Evolutionary conservation across 2,113 vertebrate species (phyloP).

Genomic region (Pipa parva): DNA sequence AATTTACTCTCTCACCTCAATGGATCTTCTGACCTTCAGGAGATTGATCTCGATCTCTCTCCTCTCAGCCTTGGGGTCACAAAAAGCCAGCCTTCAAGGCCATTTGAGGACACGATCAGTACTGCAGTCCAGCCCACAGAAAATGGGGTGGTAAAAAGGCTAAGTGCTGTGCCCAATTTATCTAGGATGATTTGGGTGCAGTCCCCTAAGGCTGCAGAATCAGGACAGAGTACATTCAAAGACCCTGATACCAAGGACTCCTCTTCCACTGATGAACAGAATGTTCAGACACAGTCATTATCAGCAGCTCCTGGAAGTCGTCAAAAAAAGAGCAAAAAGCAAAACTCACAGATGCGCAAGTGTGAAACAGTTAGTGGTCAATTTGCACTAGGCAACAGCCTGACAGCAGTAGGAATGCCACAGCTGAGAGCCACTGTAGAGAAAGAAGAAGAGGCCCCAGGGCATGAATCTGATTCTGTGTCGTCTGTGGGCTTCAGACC

Average conservation of each 20-base stretch:
- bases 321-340: slow-evolving; percentile 83
- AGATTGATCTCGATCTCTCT: slow-evolving; percentile 91
- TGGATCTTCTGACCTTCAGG: slow-evolving; percentile 82
- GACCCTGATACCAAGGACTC: slow-evolving; percentile 37
- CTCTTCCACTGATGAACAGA: neutral
- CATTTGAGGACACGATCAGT: slow-evolving; percentile 39
- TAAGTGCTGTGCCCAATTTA: slow-evolving; percentile 79
- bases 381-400: neutral
- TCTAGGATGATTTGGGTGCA: slow-evolving; percentile 89
- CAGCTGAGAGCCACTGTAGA: slow-evolving; percentile 54
- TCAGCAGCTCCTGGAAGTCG: slow-evolving; percentile 51
- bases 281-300: neutral
- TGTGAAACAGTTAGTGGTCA: slow-evolving; percentile 37
- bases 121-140: slow-evolving; percentile 46
- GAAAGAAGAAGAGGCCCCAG: slow-evolving; percentile 59
- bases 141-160: slow-evolving; percentile 77
- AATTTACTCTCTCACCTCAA: slow-evolving; percentile 85
- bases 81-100: slow-evolving; percentile 72
- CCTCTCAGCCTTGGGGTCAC: slow-evolving; percentile 83
- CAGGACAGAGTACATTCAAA: slow-evolving; percentile 50
- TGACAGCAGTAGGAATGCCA: slow-evolving; percentile 59
- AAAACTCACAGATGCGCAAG: slow-evolving; percentile 65
- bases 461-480: slow-evolving; percentile 55
- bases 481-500: slow-evolving; percentile 47
- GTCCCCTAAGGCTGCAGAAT: slow-evolving; percentile 72